Evolutionary conservation across 2,888 invertebrate species (phyloP).

Genomic region (Lasioglossum zephyrum): DNA sequence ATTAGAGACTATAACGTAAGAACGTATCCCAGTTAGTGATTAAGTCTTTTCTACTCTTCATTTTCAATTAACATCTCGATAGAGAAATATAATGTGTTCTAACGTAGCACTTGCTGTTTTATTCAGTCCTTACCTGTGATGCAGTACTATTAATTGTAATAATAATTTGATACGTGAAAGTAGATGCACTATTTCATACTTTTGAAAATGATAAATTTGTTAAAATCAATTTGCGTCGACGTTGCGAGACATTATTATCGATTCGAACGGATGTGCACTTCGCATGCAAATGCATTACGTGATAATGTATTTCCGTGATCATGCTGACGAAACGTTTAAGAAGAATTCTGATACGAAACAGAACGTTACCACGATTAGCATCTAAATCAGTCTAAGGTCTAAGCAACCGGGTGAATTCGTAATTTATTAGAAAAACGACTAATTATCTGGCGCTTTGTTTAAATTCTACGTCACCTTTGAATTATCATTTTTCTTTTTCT

Average conservation of each 20-base stretch:
- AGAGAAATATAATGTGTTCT: slow-evolving; percentile 34
- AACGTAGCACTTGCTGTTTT: slow-evolving; percentile 9
- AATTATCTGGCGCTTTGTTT: background rate
- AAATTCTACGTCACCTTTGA: too few species aligned
- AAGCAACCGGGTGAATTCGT: background rate
- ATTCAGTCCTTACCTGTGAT: slow-evolving; percentile 29
- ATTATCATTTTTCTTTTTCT: background rate
- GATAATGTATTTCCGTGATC: background rate
- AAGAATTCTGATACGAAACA: background rate
- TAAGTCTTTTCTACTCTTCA: slow-evolving; percentile 41
- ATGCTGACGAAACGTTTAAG: background rate
- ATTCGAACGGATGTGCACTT: background rate
- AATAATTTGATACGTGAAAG: background rate
- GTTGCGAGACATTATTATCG: background rate
- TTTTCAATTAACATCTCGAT: slow-evolving; percentile 20
- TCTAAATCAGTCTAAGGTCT: background rate
- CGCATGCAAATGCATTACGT: background rate
- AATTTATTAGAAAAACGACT: background rate
- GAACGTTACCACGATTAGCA: background rate
- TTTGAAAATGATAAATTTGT: background rate
- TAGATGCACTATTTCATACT: background rate
- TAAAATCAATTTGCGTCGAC: background rate
- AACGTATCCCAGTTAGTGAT: slow-evolving; percentile 17
- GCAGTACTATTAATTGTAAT: background rate
- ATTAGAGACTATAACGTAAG: slow-evolving; percentile 10